These are phyloP conservation scores for Tenebrosternarchus preto DNA, from an alignment of 2,113 vertebrate genomes.

Conservation along the genomic window DNA sequence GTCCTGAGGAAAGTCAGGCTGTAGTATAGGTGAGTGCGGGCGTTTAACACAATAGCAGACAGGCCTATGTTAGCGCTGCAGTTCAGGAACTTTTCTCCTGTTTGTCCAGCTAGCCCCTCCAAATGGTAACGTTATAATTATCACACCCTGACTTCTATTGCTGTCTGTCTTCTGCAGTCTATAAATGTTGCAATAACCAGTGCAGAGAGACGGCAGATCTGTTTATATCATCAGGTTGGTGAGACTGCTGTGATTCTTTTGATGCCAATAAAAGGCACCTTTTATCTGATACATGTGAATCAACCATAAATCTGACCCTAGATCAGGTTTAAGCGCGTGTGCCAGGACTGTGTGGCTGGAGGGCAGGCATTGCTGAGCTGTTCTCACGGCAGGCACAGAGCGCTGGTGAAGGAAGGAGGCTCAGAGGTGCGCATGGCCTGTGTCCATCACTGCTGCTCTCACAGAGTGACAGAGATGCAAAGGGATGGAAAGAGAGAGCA, in stretches of 20 bases:
- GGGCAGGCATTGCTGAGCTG: neutral
- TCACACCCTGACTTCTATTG: slow-evolving; percentile 5
- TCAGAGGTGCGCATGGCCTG: too few relatives aligned
- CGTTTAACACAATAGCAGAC: neutral
- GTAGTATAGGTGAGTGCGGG: neutral
- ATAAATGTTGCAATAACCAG: slow-evolving; percentile 16
- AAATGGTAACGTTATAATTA: slow-evolving; percentile 29
- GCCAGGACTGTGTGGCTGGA: neutral
- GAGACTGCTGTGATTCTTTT: slow-evolving; percentile 10
- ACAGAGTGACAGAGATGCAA: neutral
- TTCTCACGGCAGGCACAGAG: neutral
- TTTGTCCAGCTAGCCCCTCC: slow-evolving; percentile 3
- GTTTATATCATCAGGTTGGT: slow-evolving; percentile 6
- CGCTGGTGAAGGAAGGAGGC: neutral
- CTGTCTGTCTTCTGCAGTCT: slow-evolving; percentile 1
- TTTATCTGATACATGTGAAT: slow-evolving; percentile 25
- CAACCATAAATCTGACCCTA: slow-evolving; percentile 18
- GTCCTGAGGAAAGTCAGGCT: neutral
- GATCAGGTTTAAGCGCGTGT: neutral
- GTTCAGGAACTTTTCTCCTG: neutral
- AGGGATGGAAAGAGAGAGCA: neutral
- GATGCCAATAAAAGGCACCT: slow-evolving; percentile 30
- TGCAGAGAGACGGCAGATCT: neutral
- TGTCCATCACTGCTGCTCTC: neutral
- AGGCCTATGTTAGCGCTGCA: neutral